Percentiles rank a stretch among this genome's conserved stretches.
Conservation (phyloP, 1,140 invertebrate genomes). For the Venturia canescens region DNA sequence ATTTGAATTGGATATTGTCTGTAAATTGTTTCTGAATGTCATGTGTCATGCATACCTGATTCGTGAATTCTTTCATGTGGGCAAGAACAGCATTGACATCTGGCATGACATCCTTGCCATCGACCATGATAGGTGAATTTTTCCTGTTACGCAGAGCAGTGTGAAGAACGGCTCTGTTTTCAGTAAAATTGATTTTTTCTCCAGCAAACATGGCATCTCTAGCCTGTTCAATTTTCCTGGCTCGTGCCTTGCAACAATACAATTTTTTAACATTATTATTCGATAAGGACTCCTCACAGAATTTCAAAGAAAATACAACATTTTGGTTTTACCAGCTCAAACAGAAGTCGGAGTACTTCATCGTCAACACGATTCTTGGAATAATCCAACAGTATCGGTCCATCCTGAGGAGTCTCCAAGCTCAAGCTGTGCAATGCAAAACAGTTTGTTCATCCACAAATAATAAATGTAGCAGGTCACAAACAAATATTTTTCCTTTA, state of each 20-base stretch:
- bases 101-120: conserved; percentile 95
- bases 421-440: conserved; percentile 79
- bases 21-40: too few species aligned
- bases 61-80: conserved; percentile 97
- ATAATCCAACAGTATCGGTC: conserved; percentile 94
- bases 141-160: conserved; percentile 93
- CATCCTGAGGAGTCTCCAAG: conserved; percentile 88
- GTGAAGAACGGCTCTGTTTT: conserved; percentile 96
- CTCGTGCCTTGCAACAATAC: conserved; percentile 81
- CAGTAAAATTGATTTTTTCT: conserved; percentile 98
- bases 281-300: not conserved
- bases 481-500: too few species aligned
- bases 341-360: conserved; percentile 84
- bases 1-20: too few species aligned
- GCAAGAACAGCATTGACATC: conserved; percentile 93
- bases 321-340: conserved; percentile 82
- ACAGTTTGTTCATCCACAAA: not conserved
- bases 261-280: conserved; percentile 23
- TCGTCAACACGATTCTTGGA: conserved; percentile 97
- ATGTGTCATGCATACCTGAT: conserved; percentile 78
- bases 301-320: conserved; percentile 2
- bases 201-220: conserved; percentile 96
- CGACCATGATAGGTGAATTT: conserved; percentile 87
- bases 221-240: conserved; percentile 89
- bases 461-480: too few species aligned